Conservation (phyloP, 1,140 invertebrate genomes). For the Diorhabda elongata region DNA sequence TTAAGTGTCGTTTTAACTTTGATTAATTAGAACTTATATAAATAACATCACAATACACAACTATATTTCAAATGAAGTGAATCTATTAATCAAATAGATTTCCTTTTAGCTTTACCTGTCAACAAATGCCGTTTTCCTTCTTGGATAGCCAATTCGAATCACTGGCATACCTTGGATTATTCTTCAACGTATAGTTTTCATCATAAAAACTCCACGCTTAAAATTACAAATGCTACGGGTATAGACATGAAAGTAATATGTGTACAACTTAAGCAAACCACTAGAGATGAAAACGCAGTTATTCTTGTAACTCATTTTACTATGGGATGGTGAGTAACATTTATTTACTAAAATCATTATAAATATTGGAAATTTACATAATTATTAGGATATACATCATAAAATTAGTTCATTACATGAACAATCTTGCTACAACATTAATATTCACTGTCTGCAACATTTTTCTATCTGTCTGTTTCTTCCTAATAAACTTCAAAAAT, state of each 20-base stretch:
- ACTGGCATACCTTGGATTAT: constrained; percentile 70
- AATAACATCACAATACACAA: too few species aligned
- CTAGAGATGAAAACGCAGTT: constrained; percentile 52
- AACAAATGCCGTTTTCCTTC: constrained; percentile 63
- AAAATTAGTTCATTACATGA: too few species aligned
- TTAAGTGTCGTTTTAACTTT: too few species aligned
- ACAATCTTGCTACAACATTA: too few species aligned
- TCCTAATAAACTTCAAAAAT: too few species aligned
- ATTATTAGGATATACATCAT: too few species aligned
- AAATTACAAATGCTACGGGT: constrained; percentile 56
- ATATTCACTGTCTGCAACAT: too few species aligned
- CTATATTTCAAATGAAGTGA: too few species aligned
- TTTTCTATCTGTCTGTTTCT: too few species aligned
- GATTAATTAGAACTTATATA: too few species aligned
- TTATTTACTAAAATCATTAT: background rate
- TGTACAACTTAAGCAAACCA: constrained; percentile 56
- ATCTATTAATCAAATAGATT: background rate
- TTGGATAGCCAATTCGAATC: constrained; percentile 62
- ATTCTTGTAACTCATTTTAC: constrained; percentile 59
- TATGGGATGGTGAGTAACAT: constrained; percentile 57
- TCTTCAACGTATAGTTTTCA: constrained; percentile 62
- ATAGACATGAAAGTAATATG: constrained; percentile 61
- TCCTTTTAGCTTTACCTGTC: constrained; percentile 53
- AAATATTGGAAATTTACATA: too few species aligned
- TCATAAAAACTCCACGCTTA: constrained; percentile 61